These are phyloP conservation scores for Magallana gigas DNA, from an alignment of 1,140 invertebrate species.

Conservation along the genomic window DNA sequence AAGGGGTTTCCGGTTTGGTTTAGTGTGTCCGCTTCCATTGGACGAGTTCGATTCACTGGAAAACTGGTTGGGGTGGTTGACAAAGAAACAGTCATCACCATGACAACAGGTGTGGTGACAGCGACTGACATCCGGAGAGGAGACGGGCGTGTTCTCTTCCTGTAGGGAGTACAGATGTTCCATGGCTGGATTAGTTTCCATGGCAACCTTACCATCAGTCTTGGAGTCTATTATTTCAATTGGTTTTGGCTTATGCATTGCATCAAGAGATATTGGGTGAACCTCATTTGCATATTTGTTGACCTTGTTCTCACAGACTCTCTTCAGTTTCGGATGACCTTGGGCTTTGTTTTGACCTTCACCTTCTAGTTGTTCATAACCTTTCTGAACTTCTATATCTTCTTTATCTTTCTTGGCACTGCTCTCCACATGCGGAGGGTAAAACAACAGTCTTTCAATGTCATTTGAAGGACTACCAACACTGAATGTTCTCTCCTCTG, in stretches of 20 bases:
- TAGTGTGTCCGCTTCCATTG: conserved; percentile 61
- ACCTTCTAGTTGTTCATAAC: not conserved
- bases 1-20: conserved; percentile 68
- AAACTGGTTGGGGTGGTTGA: conserved; percentile 53
- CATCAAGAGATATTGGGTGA: conserved; percentile 54
- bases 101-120: conserved; percentile 52
- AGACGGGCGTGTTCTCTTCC: conserved; percentile 68
- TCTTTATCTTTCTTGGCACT: conserved; percentile 37
- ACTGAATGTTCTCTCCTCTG: conserved; percentile 61
- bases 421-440: conserved; percentile 72
- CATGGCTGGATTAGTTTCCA: conserved; percentile 54
- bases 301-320: conserved; percentile 52
- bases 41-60: conserved; percentile 59
- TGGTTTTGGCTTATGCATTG: conserved; percentile 55
- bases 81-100: conserved; percentile 54
- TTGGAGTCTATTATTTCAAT: conserved; percentile 33
- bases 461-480: conserved; percentile 65
- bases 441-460: conserved; percentile 73
- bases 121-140: conserved; percentile 59
- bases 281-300: conserved; percentile 67
- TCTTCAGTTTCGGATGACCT: conserved; percentile 43
- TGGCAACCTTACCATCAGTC: conserved; percentile 51
- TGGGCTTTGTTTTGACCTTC: not conserved
- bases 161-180: conserved; percentile 68
- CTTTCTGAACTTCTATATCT: conserved; percentile 38